Evolutionary conservation across 1,140 invertebrate genomes (phyloP).

Genomic region (Aethina tumida): DNA sequence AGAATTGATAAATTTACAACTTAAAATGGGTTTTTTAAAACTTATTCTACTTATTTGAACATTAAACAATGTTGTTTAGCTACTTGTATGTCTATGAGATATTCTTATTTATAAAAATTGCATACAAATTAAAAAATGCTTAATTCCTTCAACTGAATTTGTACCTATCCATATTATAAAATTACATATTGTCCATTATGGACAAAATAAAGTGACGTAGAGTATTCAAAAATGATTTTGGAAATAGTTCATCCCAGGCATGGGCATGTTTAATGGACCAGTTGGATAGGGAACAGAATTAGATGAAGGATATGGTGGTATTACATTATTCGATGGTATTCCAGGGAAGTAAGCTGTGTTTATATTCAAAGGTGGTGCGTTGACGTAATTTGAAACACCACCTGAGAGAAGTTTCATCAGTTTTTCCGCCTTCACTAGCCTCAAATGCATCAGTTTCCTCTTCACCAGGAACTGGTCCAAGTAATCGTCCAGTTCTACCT

Average conservation of each 20-base stretch:
- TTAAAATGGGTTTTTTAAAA: no score
- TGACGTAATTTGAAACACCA: slow-evolving; percentile 32
- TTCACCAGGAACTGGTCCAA: slow-evolving; percentile 63
- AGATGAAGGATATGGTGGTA: slow-evolving; percentile 5
- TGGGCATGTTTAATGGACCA: slow-evolving; percentile 47
- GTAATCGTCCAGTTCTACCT: slow-evolving; percentile 67
- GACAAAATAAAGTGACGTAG: no score
- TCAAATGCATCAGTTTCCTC: slow-evolving; percentile 66
- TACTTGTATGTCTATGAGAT: no score
- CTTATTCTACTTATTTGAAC: no score
- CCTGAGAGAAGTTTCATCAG: slow-evolving; percentile 64
- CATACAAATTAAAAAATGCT: no score
- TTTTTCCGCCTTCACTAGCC: slow-evolving; percentile 79
- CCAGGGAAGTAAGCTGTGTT: slow-evolving; percentile 35
- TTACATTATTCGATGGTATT: slow-evolving; percentile 13
- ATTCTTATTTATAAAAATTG: no score
- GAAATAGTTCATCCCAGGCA: slow-evolving; percentile 35
- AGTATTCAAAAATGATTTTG: slow-evolving; percentile 29
- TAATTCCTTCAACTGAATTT: no score
- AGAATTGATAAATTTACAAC: no score
- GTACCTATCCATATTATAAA: no score
- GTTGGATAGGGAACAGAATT: slow-evolving; percentile 38
- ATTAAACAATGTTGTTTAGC: no score
- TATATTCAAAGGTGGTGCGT: slow-evolving; percentile 29
- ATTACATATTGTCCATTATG: no score